Conservation (phyloP, 2,888 invertebrate species). For the Apocheima hispidaria region DNA sequence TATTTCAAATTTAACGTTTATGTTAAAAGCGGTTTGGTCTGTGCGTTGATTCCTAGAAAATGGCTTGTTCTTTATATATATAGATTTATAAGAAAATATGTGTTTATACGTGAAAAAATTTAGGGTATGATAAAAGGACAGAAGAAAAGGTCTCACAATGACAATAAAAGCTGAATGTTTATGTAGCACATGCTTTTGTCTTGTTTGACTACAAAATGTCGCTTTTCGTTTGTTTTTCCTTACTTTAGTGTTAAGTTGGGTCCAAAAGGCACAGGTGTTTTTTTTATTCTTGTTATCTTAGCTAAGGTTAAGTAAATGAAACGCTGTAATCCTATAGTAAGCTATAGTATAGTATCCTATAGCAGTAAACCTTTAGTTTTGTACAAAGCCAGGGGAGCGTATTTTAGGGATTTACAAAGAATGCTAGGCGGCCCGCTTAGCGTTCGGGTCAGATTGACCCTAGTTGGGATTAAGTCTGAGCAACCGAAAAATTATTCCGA, state of each 20-base stretch:
- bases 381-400: slow-evolving; percentile 4
- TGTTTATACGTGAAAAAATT: slow-evolving; percentile 39
- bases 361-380: slow-evolving; percentile 4
- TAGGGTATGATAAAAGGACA: slow-evolving; percentile 21
- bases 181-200: no score
- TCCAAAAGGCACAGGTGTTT: not conserved
- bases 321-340: not conserved
- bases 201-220: not conserved
- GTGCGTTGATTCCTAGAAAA: no score
- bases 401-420: slow-evolving; percentile 7
- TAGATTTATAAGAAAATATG: slow-evolving; percentile 37
- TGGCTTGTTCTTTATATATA: no score
- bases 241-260: no score
- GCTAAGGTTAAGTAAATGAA: not conserved
- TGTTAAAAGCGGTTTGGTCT: no score
- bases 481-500: slow-evolving; percentile 20
- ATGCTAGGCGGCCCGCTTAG: not conserved
- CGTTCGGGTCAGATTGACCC: slow-evolving; percentile 2
- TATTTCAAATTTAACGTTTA: no score
- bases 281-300: not conserved
- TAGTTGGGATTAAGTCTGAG: slow-evolving; percentile 13
- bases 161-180: slow-evolving; percentile 22
- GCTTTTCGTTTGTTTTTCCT: slow-evolving; percentile 4
- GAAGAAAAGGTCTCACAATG: slow-evolving; percentile 1
- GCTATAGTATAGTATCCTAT: no score